phyloP scores from a whole-genome alignment of 2,113 vertebrate species.

The Colossoma macropomum region DNA sequence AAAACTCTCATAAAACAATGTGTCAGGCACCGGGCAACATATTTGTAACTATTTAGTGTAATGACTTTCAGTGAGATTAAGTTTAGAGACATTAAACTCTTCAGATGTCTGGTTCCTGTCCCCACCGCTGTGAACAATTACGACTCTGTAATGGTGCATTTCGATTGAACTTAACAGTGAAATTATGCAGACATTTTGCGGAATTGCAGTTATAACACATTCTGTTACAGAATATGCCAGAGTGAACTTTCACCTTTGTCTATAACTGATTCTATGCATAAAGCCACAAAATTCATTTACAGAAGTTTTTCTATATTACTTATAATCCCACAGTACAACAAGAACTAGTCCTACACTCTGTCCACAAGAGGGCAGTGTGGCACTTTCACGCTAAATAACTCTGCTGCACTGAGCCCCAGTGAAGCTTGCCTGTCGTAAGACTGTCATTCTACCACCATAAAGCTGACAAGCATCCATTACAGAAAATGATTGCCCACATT shows the following conservation, averaged over 20 bases:
- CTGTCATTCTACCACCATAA: conserved; percentile 82
- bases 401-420: conserved; percentile 52
- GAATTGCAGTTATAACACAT: too few species aligned
- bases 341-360: background rate
- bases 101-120: too few species aligned
- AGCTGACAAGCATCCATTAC: conserved; percentile 86
- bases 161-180: too few species aligned
- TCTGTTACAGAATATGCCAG: too few species aligned
- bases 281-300: background rate
- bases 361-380: conserved; percentile 77
- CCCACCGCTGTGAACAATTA: too few species aligned
- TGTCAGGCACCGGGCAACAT: too few species aligned
- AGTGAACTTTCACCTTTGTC: background rate
- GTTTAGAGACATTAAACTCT: too few species aligned
- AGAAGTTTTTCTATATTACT: background rate
- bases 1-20: too few species aligned
- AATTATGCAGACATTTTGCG: too few species aligned
- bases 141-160: too few species aligned
- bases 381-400: conserved; percentile 53
- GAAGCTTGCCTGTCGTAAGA: conserved; percentile 75
- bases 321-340: background rate
- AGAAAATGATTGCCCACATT: conserved; percentile 86
- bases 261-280: background rate
- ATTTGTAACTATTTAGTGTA: too few species aligned
- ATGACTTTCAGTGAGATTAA: too few species aligned